phyloP scores from a whole-genome alignment of 1,140 invertebrate species.

The Ylistrum balloti region DNA sequence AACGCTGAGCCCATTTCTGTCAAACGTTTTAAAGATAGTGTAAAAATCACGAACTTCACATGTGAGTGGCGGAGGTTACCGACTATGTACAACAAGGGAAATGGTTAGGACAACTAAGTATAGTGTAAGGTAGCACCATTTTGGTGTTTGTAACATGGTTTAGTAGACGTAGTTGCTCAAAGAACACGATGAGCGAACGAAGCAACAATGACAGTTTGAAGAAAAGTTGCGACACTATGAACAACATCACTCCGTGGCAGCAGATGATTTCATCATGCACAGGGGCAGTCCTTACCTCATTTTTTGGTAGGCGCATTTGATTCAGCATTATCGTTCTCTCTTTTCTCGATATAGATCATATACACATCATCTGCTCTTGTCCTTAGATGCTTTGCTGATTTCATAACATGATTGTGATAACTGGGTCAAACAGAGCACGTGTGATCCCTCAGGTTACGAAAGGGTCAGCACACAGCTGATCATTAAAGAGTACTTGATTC shows the following conservation, averaged over 20 bases:
- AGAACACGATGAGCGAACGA: not conserved
- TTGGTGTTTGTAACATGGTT: not conserved
- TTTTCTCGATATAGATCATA: no score
- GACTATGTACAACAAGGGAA: not conserved
- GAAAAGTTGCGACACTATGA: conserved; percentile 43
- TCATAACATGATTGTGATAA: no score
- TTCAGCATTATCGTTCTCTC: not conserved
- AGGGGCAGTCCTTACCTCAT: conserved; percentile 93
- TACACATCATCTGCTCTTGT: no score
- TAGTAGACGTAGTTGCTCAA: not conserved
- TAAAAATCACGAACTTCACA: not conserved
- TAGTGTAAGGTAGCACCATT: not conserved
- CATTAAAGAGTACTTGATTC: no score
- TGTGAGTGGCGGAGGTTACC: not conserved
- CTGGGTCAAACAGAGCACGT: no score
- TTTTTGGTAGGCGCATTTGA: conserved; percentile 87
- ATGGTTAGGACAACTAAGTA: not conserved
- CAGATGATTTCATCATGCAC: conserved; percentile 95
- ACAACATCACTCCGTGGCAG: conserved; percentile 90
- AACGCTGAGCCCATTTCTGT: not conserved
- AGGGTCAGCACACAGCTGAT: no score
- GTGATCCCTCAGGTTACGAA: no score
- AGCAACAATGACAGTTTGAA: not conserved
- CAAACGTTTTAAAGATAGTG: not conserved
- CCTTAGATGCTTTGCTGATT: no score